These are phyloP conservation scores for Ophion obscuratus DNA, from an alignment of 2,888 invertebrate species.

Conservation along the genomic window DNA sequence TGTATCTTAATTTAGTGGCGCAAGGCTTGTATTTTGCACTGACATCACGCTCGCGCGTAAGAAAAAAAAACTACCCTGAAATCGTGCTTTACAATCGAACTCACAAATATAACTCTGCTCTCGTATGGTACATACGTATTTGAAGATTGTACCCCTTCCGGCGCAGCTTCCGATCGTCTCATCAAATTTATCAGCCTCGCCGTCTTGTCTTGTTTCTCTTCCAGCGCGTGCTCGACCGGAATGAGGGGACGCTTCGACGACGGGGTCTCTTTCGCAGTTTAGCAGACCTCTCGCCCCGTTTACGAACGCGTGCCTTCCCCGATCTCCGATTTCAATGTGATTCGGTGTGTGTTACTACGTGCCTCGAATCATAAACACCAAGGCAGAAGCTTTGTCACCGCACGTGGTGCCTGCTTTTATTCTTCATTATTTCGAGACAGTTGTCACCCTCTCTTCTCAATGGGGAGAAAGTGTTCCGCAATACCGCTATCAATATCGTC, in stretches of 20 bases:
- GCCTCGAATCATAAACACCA: conserved; percentile 82
- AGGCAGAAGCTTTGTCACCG: conserved; percentile 71
- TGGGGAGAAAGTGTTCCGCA: background rate
- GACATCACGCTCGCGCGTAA: background rate
- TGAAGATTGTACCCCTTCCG: background rate
- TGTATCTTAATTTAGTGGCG: background rate
- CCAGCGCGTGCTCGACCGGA: conserved; percentile 9
- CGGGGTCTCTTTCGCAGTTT: conserved; percentile 72
- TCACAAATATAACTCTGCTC: conserved; percentile 7
- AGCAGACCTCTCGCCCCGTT: conserved; percentile 74
- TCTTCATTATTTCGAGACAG: conserved; percentile 29
- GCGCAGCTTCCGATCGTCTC: conserved; percentile 14
- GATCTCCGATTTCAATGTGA: conserved; percentile 82
- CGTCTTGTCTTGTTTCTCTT: conserved; percentile 48
- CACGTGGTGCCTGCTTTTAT: conserved; percentile 76
- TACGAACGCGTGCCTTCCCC: conserved; percentile 74
- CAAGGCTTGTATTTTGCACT: background rate
- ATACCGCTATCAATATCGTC: background rate
- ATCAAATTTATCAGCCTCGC: conserved; percentile 35
- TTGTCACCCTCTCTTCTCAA: background rate
- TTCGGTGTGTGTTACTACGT: conserved; percentile 77
- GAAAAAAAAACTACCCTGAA: conserved; percentile 12
- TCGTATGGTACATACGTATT: background rate
- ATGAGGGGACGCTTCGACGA: conserved; percentile 1
- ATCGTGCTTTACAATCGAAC: background rate